A percentile compares a stretch with the other conserved stretches of the same genome.
Evolutionary conservation across 2,888 invertebrate genomes (phyloP).

Genomic region (Ganaspis brasiliensis): DNA sequence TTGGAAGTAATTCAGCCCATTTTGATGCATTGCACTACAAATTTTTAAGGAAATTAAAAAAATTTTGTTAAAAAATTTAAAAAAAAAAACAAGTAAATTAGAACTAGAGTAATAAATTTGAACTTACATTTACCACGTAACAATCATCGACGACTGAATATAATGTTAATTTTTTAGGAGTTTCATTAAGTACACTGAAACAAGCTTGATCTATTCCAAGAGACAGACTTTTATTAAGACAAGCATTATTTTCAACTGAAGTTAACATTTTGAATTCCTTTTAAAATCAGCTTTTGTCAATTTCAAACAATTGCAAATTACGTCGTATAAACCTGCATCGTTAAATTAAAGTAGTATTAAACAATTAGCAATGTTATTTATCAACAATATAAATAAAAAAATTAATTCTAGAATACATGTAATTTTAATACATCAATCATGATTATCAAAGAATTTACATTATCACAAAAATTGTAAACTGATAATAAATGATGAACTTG

Average conservation of each 20-base stretch:
- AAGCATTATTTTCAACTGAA: conserved; percentile 51
- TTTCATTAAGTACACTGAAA: conserved; percentile 70
- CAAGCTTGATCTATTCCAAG: conserved; percentile 77
- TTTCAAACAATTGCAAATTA: neutral
- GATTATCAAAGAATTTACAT: too few relatives aligned
- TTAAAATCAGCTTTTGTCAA: neutral
- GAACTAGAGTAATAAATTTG: neutral
- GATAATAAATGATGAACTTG: too few relatives aligned
- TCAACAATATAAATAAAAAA: too few relatives aligned
- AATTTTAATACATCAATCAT: too few relatives aligned
- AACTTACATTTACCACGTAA: conserved; percentile 64
- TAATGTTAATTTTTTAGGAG: conserved; percentile 61
- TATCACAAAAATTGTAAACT: too few relatives aligned
- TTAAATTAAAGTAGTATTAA: too few relatives aligned
- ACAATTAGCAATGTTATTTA: too few relatives aligned
- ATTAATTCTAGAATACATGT: too few relatives aligned
- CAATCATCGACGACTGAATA: conserved; percentile 70
- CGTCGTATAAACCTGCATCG: too few relatives aligned
- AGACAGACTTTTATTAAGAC: conserved; percentile 61
- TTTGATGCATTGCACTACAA: conserved; percentile 73
- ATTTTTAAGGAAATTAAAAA: neutral
- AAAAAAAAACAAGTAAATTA: neutral
- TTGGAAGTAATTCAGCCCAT: conserved; percentile 63
- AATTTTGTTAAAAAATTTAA: neutral
- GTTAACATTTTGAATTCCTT: neutral